These are phyloP conservation scores for Athalia circularis DNA, from an alignment of 2,888 invertebrate species.

Conservation along the genomic window DNA sequence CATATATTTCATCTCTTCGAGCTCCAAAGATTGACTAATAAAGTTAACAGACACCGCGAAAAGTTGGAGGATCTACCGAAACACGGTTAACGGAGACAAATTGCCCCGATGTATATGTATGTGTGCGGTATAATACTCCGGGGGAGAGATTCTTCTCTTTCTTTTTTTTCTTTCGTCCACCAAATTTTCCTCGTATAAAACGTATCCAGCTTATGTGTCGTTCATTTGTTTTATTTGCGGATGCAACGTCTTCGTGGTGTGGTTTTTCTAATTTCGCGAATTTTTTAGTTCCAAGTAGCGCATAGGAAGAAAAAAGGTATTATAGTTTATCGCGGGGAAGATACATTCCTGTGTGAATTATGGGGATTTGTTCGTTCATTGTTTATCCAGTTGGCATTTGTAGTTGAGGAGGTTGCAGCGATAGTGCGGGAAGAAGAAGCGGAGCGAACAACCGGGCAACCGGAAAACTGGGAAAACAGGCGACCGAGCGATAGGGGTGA, in stretches of 20 bases:
- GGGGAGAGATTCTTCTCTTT: constrained; percentile 13
- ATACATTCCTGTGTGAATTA: background rate
- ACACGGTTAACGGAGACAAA: constrained; percentile 36
- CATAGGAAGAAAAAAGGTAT: background rate
- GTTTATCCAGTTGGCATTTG: constrained; percentile 2
- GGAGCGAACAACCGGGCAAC: constrained; percentile 30
- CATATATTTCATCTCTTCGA: no score
- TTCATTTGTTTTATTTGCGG: constrained; percentile 9
- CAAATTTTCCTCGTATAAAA: constrained; percentile 39
- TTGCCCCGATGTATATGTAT: constrained; percentile 24
- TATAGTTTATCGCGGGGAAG: background rate
- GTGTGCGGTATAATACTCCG: background rate
- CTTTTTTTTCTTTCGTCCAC: background rate
- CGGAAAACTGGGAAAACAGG: constrained; percentile 24
- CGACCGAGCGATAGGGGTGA: constrained; percentile 65
- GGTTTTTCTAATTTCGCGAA: constrained; percentile 1
- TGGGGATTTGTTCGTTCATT: no score
- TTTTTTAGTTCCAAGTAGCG: constrained; percentile 4
- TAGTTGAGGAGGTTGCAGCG: constrained; percentile 3
- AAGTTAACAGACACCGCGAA: constrained; percentile 20
- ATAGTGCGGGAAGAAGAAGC: constrained; percentile 16
- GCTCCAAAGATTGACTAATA: constrained; percentile 33
- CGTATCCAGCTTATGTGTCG: background rate
- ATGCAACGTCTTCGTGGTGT: background rate
- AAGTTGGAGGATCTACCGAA: background rate